Percentiles rank a stretch among this genome's conserved stretches.
Evolutionary conservation across 2,888 invertebrate genomes (phyloP).

Genomic region (Stenichneumon culpator): DNA sequence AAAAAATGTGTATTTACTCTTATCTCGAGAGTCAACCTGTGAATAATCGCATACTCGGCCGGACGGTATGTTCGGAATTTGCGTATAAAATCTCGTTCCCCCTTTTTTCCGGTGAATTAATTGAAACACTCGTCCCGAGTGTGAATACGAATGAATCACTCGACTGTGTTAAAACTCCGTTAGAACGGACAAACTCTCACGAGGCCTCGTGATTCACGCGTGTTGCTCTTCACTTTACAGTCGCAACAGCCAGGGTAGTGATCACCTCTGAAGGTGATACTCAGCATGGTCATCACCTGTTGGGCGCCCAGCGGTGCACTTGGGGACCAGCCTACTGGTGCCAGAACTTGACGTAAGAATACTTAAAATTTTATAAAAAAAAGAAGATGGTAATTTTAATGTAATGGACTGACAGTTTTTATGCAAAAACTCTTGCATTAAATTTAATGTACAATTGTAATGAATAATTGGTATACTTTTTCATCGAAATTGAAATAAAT

Average conservation of each 20-base stretch:
- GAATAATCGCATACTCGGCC: slow-evolving; percentile 34
- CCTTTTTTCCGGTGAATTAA: background rate
- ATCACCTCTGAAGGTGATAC: slow-evolving; percentile 72
- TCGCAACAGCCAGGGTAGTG: slow-evolving; percentile 77
- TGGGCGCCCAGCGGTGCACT: slow-evolving; percentile 89
- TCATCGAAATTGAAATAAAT: too few relatives aligned
- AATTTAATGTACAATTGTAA: too few relatives aligned
- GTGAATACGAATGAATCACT: slow-evolving; percentile 9
- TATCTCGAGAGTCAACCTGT: slow-evolving; percentile 44
- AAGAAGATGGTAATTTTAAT: background rate
- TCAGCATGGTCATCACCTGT: slow-evolving; percentile 68
- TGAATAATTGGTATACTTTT: too few relatives aligned
- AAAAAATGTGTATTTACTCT: slow-evolving; percentile 37
- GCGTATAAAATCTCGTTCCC: background rate
- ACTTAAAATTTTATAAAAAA: background rate
- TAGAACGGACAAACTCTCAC: background rate
- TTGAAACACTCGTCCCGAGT: slow-evolving; percentile 1
- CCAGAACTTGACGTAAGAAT: slow-evolving; percentile 86
- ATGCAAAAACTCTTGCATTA: too few relatives aligned
- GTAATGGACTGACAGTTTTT: too few relatives aligned
- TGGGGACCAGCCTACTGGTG: slow-evolving; percentile 95
- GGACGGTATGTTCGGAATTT: slow-evolving; percentile 10
- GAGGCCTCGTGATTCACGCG: slow-evolving; percentile 11
- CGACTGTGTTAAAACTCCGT: background rate
- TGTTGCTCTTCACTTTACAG: slow-evolving; percentile 70